Evolutionary conservation across 2,113 vertebrate genomes (phyloP).

Genomic region (Mormyrus iriodes): DNA sequence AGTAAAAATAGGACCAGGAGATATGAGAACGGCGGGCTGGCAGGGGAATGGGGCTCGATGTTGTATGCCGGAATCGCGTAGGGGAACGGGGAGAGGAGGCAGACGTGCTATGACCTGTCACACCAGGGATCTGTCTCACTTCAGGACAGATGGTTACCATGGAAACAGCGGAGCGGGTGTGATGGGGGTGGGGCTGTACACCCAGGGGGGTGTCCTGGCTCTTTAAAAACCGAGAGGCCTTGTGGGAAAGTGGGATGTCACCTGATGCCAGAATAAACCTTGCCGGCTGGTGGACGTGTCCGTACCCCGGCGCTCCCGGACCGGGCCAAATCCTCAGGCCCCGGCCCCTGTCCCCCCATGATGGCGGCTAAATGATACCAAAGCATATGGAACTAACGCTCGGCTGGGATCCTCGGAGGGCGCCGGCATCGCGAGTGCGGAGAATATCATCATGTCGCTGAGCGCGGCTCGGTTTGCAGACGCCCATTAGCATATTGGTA

Average conservation of each 20-base stretch:
- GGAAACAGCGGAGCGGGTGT: background rate
- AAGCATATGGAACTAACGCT: background rate
- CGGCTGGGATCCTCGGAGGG: background rate
- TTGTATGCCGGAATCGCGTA: background rate
- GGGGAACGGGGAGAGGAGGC: background rate
- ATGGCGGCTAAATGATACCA: background rate
- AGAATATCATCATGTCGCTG: background rate
- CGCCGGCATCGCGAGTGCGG: background rate
- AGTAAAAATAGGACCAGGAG: background rate
- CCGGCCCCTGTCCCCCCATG: background rate
- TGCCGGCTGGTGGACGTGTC: background rate
- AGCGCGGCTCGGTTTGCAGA: background rate
- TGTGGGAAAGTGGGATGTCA: background rate
- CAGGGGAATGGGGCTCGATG: background rate
- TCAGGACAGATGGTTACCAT: background rate
- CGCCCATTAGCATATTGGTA: constrained; percentile 10
- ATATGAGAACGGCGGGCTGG: background rate
- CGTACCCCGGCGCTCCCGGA: background rate
- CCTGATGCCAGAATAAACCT: background rate
- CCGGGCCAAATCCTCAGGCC: background rate
- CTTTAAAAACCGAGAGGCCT: background rate
- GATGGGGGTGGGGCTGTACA: background rate
- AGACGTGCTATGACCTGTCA: background rate
- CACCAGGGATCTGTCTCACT: background rate
- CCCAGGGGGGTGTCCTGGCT: background rate